phyloP scores from a whole-genome alignment of 2,888 invertebrate genomes.

The Papilio gigon region DNA sequence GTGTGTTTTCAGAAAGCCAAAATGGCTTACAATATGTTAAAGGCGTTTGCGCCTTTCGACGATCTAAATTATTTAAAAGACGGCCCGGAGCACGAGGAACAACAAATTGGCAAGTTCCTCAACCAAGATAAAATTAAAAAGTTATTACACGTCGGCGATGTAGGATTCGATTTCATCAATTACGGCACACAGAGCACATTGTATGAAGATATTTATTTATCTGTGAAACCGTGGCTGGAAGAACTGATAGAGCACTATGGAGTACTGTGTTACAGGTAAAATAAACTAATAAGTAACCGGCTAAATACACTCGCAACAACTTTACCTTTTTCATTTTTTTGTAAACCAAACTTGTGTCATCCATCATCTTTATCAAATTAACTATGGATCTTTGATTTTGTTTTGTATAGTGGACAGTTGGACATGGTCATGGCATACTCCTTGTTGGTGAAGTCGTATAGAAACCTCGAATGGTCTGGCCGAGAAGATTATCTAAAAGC shows the following conservation, averaged over 20 bases:
- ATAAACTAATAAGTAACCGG: background rate
- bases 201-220: constrained; percentile 85
- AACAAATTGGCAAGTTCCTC: constrained; percentile 52
- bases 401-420: constrained; percentile 57
- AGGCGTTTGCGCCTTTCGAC: constrained; percentile 27
- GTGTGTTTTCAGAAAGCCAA: constrained; percentile 23
- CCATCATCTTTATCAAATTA: no score
- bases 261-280: constrained; percentile 84
- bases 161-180: constrained; percentile 57
- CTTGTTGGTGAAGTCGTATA: constrained; percentile 50
- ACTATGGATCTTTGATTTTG: no score
- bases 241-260: constrained; percentile 83
- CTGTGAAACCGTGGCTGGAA: constrained; percentile 83
- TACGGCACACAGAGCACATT: constrained; percentile 83
- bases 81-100: constrained; percentile 46
- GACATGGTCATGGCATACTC: constrained; percentile 60
- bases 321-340: no score
- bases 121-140: constrained; percentile 74
- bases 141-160: constrained; percentile 66
- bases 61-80: constrained; percentile 50
- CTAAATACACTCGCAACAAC: no score
- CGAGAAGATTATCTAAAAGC: constrained; percentile 52
- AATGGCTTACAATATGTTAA: constrained; percentile 26
- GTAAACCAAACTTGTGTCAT: no score
- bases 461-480: constrained; percentile 55